Percentiles rank a stretch among this genome's conserved stretches.
Evolutionary conservation across 2,888 invertebrate genomes (phyloP).

Genomic region (Himalopsyche anomala): DNA sequence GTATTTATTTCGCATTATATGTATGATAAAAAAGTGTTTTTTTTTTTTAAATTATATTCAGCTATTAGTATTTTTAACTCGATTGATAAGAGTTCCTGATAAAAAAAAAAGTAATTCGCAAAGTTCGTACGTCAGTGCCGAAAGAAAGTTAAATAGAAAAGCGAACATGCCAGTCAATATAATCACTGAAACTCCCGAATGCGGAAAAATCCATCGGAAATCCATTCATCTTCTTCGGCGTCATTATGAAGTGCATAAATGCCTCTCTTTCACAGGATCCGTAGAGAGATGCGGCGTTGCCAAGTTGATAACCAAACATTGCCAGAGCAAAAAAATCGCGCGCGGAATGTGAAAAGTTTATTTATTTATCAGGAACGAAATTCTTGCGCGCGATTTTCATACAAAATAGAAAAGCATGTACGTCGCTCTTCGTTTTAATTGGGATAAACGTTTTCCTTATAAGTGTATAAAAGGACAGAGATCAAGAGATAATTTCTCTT

Average conservation of each 20-base stretch:
- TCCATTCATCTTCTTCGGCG: background rate
- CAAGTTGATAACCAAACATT: background rate
- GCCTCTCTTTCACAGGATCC: slow-evolving; percentile 6
- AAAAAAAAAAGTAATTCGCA: background rate
- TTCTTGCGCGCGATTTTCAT: background rate
- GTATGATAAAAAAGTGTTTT: too few species aligned
- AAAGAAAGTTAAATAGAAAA: slow-evolving; percentile 20
- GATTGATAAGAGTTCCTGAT: too few species aligned
- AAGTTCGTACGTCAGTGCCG: background rate
- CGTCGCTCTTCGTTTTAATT: too few species aligned
- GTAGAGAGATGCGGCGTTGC: slow-evolving; percentile 11
- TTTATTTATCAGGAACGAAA: slow-evolving; percentile 1
- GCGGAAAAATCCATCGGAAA: background rate
- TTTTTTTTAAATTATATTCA: too few species aligned
- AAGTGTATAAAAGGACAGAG: too few species aligned
- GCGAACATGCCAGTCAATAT: background rate
- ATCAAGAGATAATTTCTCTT: too few species aligned
- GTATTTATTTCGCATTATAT: too few species aligned
- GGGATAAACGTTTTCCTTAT: too few species aligned
- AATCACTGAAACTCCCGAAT: slow-evolving; percentile 17
- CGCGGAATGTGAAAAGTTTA: slow-evolving; percentile 3
- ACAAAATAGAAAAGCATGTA: too few species aligned
- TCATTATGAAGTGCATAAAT: slow-evolving; percentile 8
- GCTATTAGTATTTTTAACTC: too few species aligned
- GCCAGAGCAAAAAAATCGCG: background rate